Conservation (phyloP, 2,113 vertebrate species). For the Neolamprologus kungweensis region DNA sequence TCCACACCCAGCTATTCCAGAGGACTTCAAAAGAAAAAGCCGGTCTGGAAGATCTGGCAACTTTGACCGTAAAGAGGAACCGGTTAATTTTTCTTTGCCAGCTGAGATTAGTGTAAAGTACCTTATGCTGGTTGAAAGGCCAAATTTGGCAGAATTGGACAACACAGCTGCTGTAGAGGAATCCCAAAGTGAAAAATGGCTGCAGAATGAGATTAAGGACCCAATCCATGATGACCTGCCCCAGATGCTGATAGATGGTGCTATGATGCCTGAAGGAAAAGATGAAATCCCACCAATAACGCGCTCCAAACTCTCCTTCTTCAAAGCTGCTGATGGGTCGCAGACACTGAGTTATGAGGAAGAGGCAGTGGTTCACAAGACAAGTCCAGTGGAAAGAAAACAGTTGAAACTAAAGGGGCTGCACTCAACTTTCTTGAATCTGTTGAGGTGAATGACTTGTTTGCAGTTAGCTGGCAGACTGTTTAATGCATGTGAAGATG, state of each 20-base stretch:
- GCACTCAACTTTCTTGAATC: constrained; percentile 13
- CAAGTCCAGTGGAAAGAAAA: not conserved
- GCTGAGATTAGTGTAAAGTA: not conserved
- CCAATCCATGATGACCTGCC: not conserved
- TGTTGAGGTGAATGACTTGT: constrained; percentile 20
- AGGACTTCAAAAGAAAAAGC: not conserved
- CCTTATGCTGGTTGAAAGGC: not conserved
- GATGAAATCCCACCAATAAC: not conserved
- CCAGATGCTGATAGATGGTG: not conserved
- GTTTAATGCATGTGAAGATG: not conserved
- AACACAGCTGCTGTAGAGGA: not conserved
- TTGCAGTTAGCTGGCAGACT: not conserved
- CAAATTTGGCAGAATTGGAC: not conserved
- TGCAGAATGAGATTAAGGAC: not conserved
- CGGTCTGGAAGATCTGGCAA: not conserved
- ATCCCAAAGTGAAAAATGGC: not conserved
- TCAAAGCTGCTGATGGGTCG: constrained; percentile 20
- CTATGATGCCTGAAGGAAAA: not conserved
- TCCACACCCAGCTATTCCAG: not conserved
- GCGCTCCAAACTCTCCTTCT: constrained; percentile 29
- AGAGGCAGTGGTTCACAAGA: not conserved
- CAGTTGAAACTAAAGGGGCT: not conserved
- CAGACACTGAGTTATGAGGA: constrained; percentile 58
- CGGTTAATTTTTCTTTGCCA: not conserved
- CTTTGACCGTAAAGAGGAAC: not conserved